Conservation (phyloP, 2,797 vertebrate species). For the Lepus oiostolus region DNA sequence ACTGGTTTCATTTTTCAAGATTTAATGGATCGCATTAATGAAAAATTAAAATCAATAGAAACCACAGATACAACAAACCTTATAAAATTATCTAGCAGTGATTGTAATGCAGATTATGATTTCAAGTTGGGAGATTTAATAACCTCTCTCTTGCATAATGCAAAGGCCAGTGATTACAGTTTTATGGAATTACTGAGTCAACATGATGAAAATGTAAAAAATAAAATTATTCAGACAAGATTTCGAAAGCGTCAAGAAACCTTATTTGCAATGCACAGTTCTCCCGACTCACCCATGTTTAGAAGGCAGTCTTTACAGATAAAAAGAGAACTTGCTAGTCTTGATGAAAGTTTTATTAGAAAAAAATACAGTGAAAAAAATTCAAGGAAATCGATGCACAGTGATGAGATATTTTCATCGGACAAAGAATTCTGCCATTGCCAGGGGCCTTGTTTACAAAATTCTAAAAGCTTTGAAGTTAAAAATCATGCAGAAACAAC, state of each 20-base stretch:
- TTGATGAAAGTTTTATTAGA: constrained; percentile 89
- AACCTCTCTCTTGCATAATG: constrained; percentile 94
- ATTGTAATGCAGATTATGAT: constrained; percentile 88
- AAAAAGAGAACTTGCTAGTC: constrained; percentile 93
- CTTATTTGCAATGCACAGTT: constrained; percentile 90
- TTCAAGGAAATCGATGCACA: constrained; percentile 86
- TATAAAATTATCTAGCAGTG: constrained; percentile 85
- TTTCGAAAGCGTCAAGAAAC: constrained; percentile 93
- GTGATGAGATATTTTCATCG: constrained; percentile 73
- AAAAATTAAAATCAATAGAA: constrained; percentile 94
- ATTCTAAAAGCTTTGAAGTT: constrained; percentile 80
- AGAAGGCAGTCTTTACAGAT: constrained; percentile 93
- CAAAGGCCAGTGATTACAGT: constrained; percentile 93
- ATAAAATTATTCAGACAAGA: constrained; percentile 94
- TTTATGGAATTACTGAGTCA: constrained; percentile 94
- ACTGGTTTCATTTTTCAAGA: constrained; percentile 92
- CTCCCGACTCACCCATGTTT: constrained; percentile 90
- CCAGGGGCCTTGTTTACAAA: constrained; percentile 82
- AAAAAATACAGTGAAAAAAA: constrained; percentile 90
- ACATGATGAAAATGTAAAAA: constrained; percentile 91
- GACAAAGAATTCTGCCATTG: constrained; percentile 81
- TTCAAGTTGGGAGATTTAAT: constrained; percentile 94
- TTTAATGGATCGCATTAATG: constrained; percentile 94
- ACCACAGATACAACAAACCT: constrained; percentile 90
- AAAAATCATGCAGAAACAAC: constrained; percentile 80